These are phyloP conservation scores for Brachyrhaphis roseni DNA, from an alignment of 2,797 vertebrate genomes.

Conservation along the genomic window DNA sequence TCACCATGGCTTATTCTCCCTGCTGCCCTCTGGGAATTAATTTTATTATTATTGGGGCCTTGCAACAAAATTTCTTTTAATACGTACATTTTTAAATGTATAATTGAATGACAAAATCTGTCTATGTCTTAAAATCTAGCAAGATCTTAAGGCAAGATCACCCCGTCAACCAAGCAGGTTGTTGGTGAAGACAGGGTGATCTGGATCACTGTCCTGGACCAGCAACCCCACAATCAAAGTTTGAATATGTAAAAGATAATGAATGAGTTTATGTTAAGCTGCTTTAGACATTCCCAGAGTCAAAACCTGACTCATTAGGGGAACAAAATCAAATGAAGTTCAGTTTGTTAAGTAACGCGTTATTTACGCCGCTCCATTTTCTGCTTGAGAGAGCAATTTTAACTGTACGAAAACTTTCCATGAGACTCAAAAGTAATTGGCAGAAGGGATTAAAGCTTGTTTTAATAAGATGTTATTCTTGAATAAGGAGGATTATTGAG, in stretches of 20 bases:
- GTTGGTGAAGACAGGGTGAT: neutral
- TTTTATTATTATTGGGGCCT: too few relatives aligned
- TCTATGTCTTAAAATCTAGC: too few relatives aligned
- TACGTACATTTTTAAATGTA: too few relatives aligned
- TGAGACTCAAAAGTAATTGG: slow-evolving; percentile 20
- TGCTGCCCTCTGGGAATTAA: too few relatives aligned
- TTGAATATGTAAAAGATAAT: neutral
- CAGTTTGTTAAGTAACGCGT: slow-evolving; percentile 2
- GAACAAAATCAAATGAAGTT: neutral
- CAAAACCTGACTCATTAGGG: too few relatives aligned
- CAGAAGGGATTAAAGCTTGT: slow-evolving; percentile 32
- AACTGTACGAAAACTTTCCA: slow-evolving; percentile 18
- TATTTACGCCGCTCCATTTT: slow-evolving; percentile 31
- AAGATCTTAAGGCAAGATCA: too few relatives aligned
- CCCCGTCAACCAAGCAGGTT: neutral
- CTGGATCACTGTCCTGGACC: neutral
- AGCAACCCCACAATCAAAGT: neutral
- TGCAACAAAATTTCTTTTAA: too few relatives aligned
- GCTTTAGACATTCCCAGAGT: neutral
- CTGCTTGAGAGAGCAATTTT: slow-evolving; percentile 26
- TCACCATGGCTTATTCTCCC: too few relatives aligned
- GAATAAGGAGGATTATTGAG: slow-evolving; percentile 23
- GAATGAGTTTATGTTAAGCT: neutral
- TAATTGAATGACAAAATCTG: too few relatives aligned
- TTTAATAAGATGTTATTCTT: slow-evolving; percentile 30